These are phyloP conservation scores for Gorsachius goisagi DNA, from an alignment of 2,113 vertebrate species.

Conservation along the genomic window DNA sequence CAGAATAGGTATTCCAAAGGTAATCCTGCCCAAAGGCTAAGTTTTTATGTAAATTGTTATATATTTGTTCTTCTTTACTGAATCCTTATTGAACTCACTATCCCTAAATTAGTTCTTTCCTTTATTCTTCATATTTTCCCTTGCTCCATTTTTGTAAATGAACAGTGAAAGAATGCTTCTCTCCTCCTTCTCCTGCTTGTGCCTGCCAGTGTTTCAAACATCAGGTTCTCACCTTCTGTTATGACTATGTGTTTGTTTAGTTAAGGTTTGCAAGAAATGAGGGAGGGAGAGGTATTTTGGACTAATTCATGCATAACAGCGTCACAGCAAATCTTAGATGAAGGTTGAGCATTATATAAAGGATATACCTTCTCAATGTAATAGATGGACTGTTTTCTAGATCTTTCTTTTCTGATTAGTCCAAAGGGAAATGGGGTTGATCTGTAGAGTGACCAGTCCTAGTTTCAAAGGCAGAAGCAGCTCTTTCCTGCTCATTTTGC, in stretches of 20 bases:
- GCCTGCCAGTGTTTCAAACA: not conserved
- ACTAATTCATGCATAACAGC: not conserved
- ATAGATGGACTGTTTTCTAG: not conserved
- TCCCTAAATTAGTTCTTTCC: conserved; percentile 62
- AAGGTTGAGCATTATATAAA: not conserved
- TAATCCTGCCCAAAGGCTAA: conserved; percentile 73
- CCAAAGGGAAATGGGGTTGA: not conserved
- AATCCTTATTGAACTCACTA: conserved; percentile 59
- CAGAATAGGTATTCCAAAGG: conserved; percentile 34
- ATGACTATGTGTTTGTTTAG: conserved; percentile 2
- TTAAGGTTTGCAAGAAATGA: not conserved
- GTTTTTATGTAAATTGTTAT: conserved; percentile 47
- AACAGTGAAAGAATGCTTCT: conserved; percentile 39
- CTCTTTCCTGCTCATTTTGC: not conserved
- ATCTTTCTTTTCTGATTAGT: not conserved
- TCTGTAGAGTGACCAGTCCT: not conserved
- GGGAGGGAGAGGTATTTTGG: not conserved
- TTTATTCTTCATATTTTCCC: conserved; percentile 32
- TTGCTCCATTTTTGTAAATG: conserved; percentile 27
- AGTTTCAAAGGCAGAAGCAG: not conserved
- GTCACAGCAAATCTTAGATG: not conserved
- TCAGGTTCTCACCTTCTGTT: not conserved
- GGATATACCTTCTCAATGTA: not conserved
- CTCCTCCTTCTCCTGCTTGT: not conserved
- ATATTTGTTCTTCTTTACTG: conserved; percentile 52